Conservation (phyloP, 2,888 invertebrate genomes). For the Drosophila prostipennis region DNA sequence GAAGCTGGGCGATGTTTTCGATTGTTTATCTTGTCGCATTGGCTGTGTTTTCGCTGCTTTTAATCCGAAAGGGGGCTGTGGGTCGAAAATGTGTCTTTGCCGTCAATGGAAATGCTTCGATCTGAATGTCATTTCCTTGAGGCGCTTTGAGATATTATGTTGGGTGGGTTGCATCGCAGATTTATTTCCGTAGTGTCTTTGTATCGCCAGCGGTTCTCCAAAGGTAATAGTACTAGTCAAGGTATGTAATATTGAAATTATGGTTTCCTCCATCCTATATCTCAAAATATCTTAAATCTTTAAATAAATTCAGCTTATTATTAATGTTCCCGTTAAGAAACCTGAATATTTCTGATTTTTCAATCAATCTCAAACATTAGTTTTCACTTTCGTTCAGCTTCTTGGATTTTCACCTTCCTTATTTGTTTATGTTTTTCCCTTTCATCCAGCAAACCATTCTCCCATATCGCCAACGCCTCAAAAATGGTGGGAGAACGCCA, state of each 20-base stretch:
- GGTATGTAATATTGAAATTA: neutral
- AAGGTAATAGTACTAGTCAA: neutral
- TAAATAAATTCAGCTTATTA: too few species aligned
- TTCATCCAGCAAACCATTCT: slow-evolving; percentile 46
- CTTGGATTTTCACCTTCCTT: slow-evolving; percentile 19
- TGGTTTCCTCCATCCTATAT: neutral
- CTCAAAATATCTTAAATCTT: too few species aligned
- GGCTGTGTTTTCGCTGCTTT: slow-evolving; percentile 24
- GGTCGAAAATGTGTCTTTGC: slow-evolving; percentile 36
- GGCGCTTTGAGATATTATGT: slow-evolving; percentile 5
- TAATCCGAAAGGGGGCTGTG: slow-evolving; percentile 40
- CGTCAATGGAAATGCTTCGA: slow-evolving; percentile 29
- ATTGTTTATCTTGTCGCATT: slow-evolving; percentile 46
- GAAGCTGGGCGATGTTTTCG: slow-evolving; percentile 38
- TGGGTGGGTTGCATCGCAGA: slow-evolving; percentile 20
- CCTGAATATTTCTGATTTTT: neutral
- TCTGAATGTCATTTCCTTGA: slow-evolving; percentile 51
- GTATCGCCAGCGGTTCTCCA: neutral
- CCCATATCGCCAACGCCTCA: slow-evolving; percentile 58
- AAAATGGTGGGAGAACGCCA: slow-evolving; percentile 1
- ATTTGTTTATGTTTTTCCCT: neutral
- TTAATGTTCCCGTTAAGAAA: too few species aligned
- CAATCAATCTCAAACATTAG: neutral
- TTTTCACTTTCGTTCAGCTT: slow-evolving; percentile 18
- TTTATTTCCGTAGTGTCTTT: slow-evolving; percentile 16